Base-by-base conservation (phyloP, 2,797 vertebrate species). In the Malurus leucopterus region DNA sequence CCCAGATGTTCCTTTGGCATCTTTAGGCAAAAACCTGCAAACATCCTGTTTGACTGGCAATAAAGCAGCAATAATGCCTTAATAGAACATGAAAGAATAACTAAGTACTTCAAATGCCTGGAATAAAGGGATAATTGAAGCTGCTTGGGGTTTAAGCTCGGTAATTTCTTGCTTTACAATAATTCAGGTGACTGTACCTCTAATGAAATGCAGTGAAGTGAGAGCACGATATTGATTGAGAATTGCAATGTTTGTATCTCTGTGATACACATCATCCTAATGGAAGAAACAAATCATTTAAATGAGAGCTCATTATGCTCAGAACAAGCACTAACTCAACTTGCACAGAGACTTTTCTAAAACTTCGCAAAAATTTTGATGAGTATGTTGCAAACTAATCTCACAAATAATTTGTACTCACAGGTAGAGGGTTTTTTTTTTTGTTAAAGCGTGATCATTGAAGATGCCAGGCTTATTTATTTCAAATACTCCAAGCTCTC, bases 51-150 rank as follows among this genome's bases (percentile, higher is more conserved):
- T 96, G 95, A 94, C 90, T 95, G 90, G 85, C 90, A 93, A 74
- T 95, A 95, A 95, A 95, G 85, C 54, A 90, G 80, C 86, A 90
- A 85, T 96, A 93, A 93, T 75, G 67, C 85, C 86, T 91, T 96
- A 93, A 95, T 89, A 76, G 62, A 77, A 96, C 79, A 94, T 87
- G 86, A 92, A 95, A 68, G 92, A 94, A 95, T 94, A 95, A 94
- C 90, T 95, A 90, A 94, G 86, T 62, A 86, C 90, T 86, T 78
- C 55, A 90, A 73, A 88, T 40, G 79, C 84, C 86, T 92, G 92
- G 94, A 95, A 92, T 80, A 95, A 94, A 95, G 54, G 47, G 69
- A 92, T 94, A 93, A 93, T 96, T 92, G 89, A 92, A 91, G 93
- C 74, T 90, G 86, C 49, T 94, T 95, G 84, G 90, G 73, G 50